A percentile compares a stretch with the other conserved stretches of the same genome.
Conservation (phyloP, 1,140 invertebrate species). For the Condylostylus longicornis region DNA sequence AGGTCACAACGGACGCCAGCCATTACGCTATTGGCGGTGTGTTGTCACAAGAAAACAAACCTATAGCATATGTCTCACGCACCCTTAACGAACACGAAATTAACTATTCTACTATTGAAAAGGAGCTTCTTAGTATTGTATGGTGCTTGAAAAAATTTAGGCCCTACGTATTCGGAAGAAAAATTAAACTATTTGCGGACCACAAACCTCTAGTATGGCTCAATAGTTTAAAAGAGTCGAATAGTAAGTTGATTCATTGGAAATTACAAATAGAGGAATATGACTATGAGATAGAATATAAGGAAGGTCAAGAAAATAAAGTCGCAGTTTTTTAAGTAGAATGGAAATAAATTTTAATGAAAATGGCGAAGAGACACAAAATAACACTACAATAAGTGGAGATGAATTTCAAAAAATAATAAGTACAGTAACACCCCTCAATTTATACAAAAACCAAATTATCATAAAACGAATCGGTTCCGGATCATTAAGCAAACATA, state of each 20-base stretch:
- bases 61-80: conserved; percentile 11
- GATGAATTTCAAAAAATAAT: conserved; percentile 1
- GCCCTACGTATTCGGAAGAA: conserved; percentile 15
- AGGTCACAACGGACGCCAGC: conserved; percentile 11
- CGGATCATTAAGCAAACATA: too few relatives aligned
- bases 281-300: conserved; percentile 20
- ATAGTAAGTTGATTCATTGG: conserved; percentile 26
- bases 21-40: conserved; percentile 19
- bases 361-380: conserved; percentile 4
- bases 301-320: conserved; percentile 10
- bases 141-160: conserved; percentile 28
- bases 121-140: conserved; percentile 21
- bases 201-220: conserved; percentile 28
- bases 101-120: conserved; percentile 16
- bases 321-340: conserved; percentile 1
- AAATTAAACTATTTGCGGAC: conserved; percentile 15
- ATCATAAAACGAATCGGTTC: too few relatives aligned
- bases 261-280: conserved; percentile 16
- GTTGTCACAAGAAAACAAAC: conserved; percentile 18
- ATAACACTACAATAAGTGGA: conserved; percentile 13
- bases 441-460: conserved; percentile 5
- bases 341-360: conserved; percentile 6
- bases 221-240: conserved; percentile 23
- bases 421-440: conserved; percentile 4
- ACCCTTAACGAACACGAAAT: conserved; percentile 26